These are phyloP conservation scores for Micromys minutus DNA, from an alignment of 2,113 vertebrate species.

Conservation along the genomic window DNA sequence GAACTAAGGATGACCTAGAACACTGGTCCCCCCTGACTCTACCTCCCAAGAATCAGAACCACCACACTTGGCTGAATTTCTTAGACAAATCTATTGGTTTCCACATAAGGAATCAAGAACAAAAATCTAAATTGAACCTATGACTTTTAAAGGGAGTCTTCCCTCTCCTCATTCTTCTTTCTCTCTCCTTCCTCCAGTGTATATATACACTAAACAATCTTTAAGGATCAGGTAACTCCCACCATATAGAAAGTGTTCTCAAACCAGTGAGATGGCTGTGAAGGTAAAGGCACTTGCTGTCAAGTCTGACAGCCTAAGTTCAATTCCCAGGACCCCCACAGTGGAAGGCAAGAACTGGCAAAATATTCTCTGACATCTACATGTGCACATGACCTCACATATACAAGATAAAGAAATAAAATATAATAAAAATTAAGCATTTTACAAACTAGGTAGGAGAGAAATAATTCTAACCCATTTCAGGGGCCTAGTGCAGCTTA, in stretches of 20 bases:
- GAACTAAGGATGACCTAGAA: no score
- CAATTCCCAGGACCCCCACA: no score
- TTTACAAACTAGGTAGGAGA: neutral
- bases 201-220: neutral
- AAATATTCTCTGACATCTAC: neutral
- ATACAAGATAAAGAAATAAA: neutral
- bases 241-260: neutral
- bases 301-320: neutral
- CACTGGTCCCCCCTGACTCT: neutral
- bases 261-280: neutral
- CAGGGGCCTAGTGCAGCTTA: neutral
- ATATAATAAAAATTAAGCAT: neutral
- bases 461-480: slow-evolving; percentile 34
- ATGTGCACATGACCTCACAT: neutral
- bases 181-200: neutral
- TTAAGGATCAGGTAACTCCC: neutral
- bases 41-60: neutral
- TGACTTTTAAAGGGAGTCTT: neutral
- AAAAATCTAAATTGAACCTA: neutral
- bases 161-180: neutral
- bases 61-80: neutral
- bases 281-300: neutral
- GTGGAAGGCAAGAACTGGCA: neutral
- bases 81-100: neutral
- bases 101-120: neutral